Base-by-base conservation (phyloP, 2,888 invertebrate species). In the Orchesellides sinensis region DNA sequence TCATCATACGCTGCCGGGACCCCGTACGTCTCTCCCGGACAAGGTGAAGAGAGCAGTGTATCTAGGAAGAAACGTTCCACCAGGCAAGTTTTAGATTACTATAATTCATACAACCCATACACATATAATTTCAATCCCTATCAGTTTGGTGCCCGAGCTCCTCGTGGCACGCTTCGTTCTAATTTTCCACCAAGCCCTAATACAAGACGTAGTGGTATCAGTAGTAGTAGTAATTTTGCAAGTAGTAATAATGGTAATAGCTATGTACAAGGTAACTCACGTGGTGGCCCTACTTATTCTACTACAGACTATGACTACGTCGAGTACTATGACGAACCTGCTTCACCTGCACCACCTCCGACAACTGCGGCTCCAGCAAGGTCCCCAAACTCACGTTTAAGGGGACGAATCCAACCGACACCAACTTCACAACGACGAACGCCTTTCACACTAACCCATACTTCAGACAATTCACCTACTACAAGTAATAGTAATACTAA, bases 271-370 rank as follows among this genome's bases (percentile, higher is more conserved):
- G 54, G 80, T 83, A 84, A 83, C 66, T 83, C 85, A 81, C 84
- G 84, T 83, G 77, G 77, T 79, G 73, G 69, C 78, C 73, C 83
- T 70, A 85, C 83, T 77, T 77, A 79, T 83, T 83, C 72, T 84
- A 84, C 86, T 87, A 85, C 86, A 87, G 87, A 88, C 87, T 85
- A 88, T 87, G 87, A 88, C 52, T 88, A 88, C 84, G 83, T 79
- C 54, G 86, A 88, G 74, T 84, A 87, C 83, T 79, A 86, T 84
- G 84, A 83, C 75, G 86, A 86, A 77, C 89, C 91, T 10, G 88
- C 90, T 0, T 89, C 92, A 35, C 90, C 92, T 0, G 89, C 92
- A 32, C 90, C 92, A 69, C 79, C 84, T 70, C 85, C 86, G 77
- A 85, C 81, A 56, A 74, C 85, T 49, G 84, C 82, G 73, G 78